Conservation (phyloP, 2,113 vertebrate genomes). For the Lepus americanus region DNA sequence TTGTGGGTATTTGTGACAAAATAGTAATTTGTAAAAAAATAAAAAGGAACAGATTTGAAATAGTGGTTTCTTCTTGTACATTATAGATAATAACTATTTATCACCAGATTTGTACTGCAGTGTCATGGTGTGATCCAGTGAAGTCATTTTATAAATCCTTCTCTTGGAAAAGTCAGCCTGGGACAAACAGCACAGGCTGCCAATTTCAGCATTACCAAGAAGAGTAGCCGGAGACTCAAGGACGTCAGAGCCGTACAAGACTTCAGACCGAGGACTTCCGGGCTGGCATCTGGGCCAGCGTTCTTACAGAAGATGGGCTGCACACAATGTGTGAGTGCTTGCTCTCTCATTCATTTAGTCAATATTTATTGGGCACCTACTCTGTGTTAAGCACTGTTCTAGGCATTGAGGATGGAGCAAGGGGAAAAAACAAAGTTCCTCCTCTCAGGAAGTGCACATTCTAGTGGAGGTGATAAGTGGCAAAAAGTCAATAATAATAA, state of each 20-base stretch:
- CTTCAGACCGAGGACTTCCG: background rate
- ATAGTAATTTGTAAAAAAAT: slow-evolving; percentile 25
- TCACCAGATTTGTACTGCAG: background rate
- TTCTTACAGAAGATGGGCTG: background rate
- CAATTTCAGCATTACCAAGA: background rate
- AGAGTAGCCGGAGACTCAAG: background rate
- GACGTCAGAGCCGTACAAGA: background rate
- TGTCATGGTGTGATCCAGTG: background rate
- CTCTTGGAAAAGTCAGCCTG: slow-evolving; percentile 31
- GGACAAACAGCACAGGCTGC: background rate
- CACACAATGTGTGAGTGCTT: background rate
- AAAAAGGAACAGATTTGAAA: background rate
- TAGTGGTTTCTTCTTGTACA: slow-evolving; percentile 11
- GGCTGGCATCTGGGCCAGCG: background rate
- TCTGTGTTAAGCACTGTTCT: background rate
- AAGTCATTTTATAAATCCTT: slow-evolving; percentile 36
- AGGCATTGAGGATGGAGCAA: background rate
- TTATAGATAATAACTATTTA: slow-evolving; percentile 36
- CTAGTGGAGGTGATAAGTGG: background rate
- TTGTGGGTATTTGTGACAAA: background rate
- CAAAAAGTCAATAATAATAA: background rate
- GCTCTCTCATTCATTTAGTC: background rate
- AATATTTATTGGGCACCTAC: background rate
- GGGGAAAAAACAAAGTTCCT: background rate
- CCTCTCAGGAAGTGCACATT: background rate